Evolutionary conservation across 2,797 vertebrate genomes (phyloP).

Genomic region (Lophotriccus pileatus): DNA sequence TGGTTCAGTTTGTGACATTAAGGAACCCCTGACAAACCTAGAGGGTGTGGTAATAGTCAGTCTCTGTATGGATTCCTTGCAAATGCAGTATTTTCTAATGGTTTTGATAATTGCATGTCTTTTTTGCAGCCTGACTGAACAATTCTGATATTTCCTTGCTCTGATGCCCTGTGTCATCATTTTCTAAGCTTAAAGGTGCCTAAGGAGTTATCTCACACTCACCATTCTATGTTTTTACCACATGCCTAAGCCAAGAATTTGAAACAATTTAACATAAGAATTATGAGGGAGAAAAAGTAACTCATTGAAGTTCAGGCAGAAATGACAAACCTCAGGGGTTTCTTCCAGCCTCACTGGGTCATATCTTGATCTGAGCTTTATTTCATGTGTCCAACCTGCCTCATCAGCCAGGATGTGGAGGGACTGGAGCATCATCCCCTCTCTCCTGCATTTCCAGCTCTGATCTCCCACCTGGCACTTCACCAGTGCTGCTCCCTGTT

Average conservation of each 20-base stretch:
- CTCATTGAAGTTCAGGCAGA: neutral
- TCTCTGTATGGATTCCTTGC: neutral
- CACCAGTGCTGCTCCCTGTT: neutral
- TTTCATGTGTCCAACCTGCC: neutral
- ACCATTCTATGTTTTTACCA: neutral
- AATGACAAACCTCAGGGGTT: neutral
- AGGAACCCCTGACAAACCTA: neutral
- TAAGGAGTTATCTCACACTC: neutral
- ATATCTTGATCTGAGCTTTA: neutral
- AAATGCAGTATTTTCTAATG: neutral
- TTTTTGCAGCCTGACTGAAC: constrained; percentile 18
- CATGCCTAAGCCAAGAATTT: neutral
- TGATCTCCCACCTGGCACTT: neutral
- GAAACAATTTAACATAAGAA: neutral
- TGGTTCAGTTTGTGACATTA: neutral
- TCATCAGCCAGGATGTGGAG: neutral
- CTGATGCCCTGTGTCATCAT: neutral
- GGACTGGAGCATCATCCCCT: rapidly evolving
- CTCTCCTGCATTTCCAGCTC: neutral
- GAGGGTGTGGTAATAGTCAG: neutral
- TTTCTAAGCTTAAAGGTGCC: neutral
- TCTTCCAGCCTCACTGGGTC: neutral
- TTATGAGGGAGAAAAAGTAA: neutral
- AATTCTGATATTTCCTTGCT: constrained; percentile 5
- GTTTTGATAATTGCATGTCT: constrained; percentile 22